These are phyloP conservation scores for Caenorhabditis panamensis DNA, from an alignment of 2,888 invertebrate species.

Conservation along the genomic window DNA sequence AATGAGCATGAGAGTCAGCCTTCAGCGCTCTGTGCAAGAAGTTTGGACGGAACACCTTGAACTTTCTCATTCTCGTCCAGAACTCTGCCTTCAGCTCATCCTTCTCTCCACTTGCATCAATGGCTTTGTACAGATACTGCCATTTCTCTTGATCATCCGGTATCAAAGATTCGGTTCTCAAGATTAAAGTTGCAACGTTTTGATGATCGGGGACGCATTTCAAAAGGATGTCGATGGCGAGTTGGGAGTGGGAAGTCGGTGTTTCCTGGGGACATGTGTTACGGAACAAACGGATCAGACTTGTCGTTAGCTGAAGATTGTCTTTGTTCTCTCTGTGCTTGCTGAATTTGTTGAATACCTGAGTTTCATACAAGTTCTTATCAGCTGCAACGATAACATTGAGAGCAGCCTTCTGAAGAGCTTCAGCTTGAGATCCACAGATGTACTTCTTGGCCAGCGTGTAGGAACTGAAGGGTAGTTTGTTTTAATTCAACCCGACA, in stretches of 20 bases:
- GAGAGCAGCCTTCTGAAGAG: constrained; percentile 60
- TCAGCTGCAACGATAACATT: constrained; percentile 59
- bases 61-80: constrained; percentile 68
- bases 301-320: constrained; percentile 56
- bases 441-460: constrained; percentile 51
- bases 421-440: constrained; percentile 38
- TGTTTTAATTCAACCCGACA: neutral
- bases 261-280: constrained; percentile 68
- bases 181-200: constrained; percentile 70
- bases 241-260: constrained; percentile 65
- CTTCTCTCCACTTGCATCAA: constrained; percentile 56
- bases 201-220: constrained; percentile 69
- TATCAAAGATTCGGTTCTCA: constrained; percentile 66
- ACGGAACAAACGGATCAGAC: constrained; percentile 71
- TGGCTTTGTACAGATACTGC: constrained; percentile 72
- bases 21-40: constrained; percentile 64
- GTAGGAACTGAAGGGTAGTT: constrained; percentile 26
- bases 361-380: constrained; percentile 57
- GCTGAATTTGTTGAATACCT: too few relatives aligned
- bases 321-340: too few relatives aligned
- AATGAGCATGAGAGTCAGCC: constrained; percentile 64
- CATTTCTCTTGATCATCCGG: constrained; percentile 70
- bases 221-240: constrained; percentile 71
- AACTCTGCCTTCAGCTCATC: constrained; percentile 70
- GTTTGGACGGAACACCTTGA: constrained; percentile 73